Conservation (phyloP, 2,888 invertebrate genomes). For the Agonopterix subpropinquella region DNA sequence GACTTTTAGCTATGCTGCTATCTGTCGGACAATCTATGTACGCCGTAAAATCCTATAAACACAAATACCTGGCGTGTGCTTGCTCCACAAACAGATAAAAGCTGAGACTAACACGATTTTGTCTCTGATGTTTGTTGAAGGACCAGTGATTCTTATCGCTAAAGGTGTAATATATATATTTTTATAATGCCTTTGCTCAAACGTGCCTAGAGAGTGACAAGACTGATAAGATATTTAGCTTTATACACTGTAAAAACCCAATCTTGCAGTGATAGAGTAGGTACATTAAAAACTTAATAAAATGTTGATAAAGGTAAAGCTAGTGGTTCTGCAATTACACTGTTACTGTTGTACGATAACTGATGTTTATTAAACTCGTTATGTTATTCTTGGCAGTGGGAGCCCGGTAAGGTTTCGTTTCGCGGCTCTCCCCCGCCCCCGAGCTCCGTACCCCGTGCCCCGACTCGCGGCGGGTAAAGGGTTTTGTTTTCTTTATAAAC, state of each 20-base stretch:
- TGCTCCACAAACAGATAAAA: slow-evolving; percentile 18
- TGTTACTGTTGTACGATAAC: neutral
- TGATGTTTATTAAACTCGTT: slow-evolving; percentile 10
- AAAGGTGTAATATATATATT: too few relatives aligned
- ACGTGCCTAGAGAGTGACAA: too few relatives aligned
- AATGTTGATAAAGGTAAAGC: too few relatives aligned
- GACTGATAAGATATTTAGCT: too few relatives aligned
- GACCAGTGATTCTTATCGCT: neutral
- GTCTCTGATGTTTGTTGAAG: neutral
- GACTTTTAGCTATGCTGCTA: slow-evolving; percentile 55
- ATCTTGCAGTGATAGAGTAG: too few relatives aligned
- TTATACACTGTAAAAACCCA: too few relatives aligned
- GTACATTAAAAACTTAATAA: too few relatives aligned
- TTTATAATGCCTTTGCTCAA: too few relatives aligned
- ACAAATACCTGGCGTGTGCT: slow-evolving; percentile 31
- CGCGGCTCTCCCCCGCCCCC: slow-evolving; percentile 14
- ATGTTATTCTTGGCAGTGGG: slow-evolving; percentile 6
- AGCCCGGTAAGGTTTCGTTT: slow-evolving; percentile 44
- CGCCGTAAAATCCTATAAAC: slow-evolving; percentile 38
- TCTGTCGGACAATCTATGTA: slow-evolving; percentile 48
- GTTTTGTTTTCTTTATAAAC: slow-evolving; percentile 74
- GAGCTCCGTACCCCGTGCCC: slow-evolving; percentile 9
- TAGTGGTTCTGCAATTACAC: too few relatives aligned
- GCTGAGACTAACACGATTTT: slow-evolving; percentile 11
- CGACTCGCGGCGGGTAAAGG: slow-evolving; percentile 42